phyloP scores from a whole-genome alignment of 2,113 vertebrate species.

The Percopsis transmontana region DNA sequence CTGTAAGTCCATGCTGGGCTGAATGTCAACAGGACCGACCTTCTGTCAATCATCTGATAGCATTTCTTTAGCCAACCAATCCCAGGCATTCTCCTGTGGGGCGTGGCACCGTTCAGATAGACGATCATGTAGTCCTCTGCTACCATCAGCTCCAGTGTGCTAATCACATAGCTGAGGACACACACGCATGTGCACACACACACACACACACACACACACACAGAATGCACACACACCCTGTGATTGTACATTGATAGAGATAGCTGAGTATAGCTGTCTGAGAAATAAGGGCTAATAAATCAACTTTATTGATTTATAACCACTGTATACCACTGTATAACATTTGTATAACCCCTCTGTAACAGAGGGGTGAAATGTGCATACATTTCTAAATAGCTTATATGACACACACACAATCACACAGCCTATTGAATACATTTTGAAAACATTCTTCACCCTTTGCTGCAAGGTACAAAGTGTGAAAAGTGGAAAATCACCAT shows the following conservation, averaged over 20 bases:
- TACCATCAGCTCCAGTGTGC: slow-evolving; percentile 97
- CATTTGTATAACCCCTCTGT: too few relatives aligned
- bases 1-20: neutral
- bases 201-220: slow-evolving; percentile 7
- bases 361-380: too few relatives aligned
- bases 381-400: too few relatives aligned
- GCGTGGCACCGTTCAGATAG: slow-evolving; percentile 96
- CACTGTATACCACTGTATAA: too few relatives aligned
- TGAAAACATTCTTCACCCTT: too few relatives aligned
- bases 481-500: too few relatives aligned
- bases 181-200: neutral
- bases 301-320: slow-evolving; percentile 9
- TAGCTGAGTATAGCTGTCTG: too few relatives aligned
- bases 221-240: neutral
- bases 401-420: too few relatives aligned
- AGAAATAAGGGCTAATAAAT: neutral
- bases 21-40: slow-evolving; percentile 66
- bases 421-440: too few relatives aligned
- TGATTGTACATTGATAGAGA: neutral
- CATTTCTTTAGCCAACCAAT: slow-evolving; percentile 97
- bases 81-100: slow-evolving; percentile 94
- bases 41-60: slow-evolving; percentile 98
- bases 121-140: slow-evolving; percentile 99
- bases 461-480: too few relatives aligned
- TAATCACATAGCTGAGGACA: slow-evolving; percentile 90